Evolutionary conservation across 2,888 invertebrate species (phyloP), one percentile per base, ranked within the genome.

Genomic region (Lucinisca nassula): DNA sequence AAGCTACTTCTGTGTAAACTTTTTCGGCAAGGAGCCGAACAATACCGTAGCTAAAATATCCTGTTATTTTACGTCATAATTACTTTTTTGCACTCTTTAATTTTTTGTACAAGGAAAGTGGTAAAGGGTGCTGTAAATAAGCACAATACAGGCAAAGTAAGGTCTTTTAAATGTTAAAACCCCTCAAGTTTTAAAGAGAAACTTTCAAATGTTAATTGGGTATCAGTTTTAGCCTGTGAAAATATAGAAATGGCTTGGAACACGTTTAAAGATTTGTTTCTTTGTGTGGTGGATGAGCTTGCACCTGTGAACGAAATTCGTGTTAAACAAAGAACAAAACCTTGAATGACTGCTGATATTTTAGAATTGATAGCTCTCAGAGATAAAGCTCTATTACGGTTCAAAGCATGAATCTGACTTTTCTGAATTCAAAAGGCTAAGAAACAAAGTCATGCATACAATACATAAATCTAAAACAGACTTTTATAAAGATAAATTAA

Each of bases 261-360:
- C 75, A 27, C 61, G 12, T 81, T 49, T 75, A 81, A 55, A 81
- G 32, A 45, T 74, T 61, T 40, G 14, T 81, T 81, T 67, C 32
- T 49, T 30, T 17, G n/a, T 32, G 75, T 81, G 27, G 24, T 75
- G 6, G 35, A 81, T 81, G 75, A 81, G 14, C 45, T 75, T 32
- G 81, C 81, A 30, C 81, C 81, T n/a, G 21, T 67, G 0, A 81
- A 45, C 21, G 67, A 81, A 67, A 61, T 75, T 21, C 74, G 67
- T n/a, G 49, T 81, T 17, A 67, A 81, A 76, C 55, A 38, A 58
- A 17, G 49, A 3, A 67, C 75, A 45, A 61, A 75, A 21, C 81
- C 67, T 0, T 76, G 75, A 67, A 81, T 81, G 58, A 67, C 14
- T 45, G 45, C 74, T 38, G 75, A 76, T n/a, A 45, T 81, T 45